Evolutionary conservation across 2,113 vertebrate species (phyloP), one percentile per base, ranked within the genome.

Genomic region (Leptodactylus fuscus): DNA sequence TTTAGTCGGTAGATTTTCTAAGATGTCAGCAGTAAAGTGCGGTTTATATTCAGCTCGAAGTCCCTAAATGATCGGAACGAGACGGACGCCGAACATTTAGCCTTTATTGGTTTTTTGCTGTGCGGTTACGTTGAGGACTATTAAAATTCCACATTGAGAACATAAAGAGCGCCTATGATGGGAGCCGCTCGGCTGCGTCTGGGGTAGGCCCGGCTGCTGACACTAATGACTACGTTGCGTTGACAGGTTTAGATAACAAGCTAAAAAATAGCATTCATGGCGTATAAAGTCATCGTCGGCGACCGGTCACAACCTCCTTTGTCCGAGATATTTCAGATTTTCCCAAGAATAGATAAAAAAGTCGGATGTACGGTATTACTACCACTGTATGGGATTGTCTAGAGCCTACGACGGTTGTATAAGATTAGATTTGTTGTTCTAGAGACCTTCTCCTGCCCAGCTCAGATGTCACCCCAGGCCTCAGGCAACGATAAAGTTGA

Each of bases 211-310:
- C 29, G 12, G 78, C 55, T 1, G 53, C 78, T 81, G 78, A 81
- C 78, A 65, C 24, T 48, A 27, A 41, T 81, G 41, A 81, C 34
- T 46, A 34, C 60, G 49, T 49, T 48, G 53, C 49, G 79, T 67
- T 69, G 44, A 81, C 79, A 81, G 79, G 41, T 69, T 44, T 5
- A 48, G 79, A 81, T 81, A 81, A 81, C 24, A 22, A 80, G 77
- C 55, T 38, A 29, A 32, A 65, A 36, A 69, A 69, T 38, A 41
- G 51, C 75, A 36, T 36, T 78, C 49, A 36, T n/a, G 38, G 36
- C 24, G 76, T 60, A 58, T 55, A 79, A 38, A 79, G 76, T 41
- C 76, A 38, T 8, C 2, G 51, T 15, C 6, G 34, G 4, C 76
- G 44, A 48, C 44, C 8, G 34, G 38, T 36, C 32, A 16, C 12